Evolutionary conservation across 2,113 vertebrate genomes (phyloP), one percentile per base, ranked within the genome.

Genomic region (Ailuropoda melanoleuca): DNA sequence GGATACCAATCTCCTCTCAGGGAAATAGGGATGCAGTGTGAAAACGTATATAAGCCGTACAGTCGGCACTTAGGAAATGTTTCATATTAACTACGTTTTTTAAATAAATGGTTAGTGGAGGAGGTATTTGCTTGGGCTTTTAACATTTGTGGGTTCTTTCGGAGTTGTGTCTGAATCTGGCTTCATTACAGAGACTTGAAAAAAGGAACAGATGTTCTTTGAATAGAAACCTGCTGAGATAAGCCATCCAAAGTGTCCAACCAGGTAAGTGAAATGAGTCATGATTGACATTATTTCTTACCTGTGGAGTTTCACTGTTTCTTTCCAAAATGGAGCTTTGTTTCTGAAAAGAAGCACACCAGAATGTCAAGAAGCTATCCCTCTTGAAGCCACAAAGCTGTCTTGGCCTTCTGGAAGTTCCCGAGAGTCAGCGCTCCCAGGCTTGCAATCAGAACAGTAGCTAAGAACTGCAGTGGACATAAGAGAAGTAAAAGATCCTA

Each of bases 131-230:
- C 48, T 84, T 50, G 64, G 14, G 37, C 29, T 74, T 95, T 96
- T 93, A 90, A 92, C 58, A 91, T 80, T 70, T 80, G 86, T 95
- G 23, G 26, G 17, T 83, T 84, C 75, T 96, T 39, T 46, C 37
- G 55, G 39, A 95, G 53, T 23, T 93, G 46, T 60, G 87, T 84
- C 43, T 90, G 19, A 89, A 93, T 58, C 15, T 90, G 37, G 19
- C 60, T 92, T 97, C 92, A 75, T 93, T 75, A 77, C 13, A 96
- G 80, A 53, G 58, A 84, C 84, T 91, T 85, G 46, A 74, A 85
- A 95, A 97, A 97, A 55, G 74, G 75, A 97, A 84, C 93, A 93
- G 93, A 85, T 92, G 74, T 93, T 94, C 60, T 97, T 95, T 93
- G 72, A 87, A 70, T 53, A 92, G 43, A 97, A 97, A 89, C 92